These are phyloP conservation scores for Trichopria drosophilae DNA, from an alignment of 2,888 invertebrate species.

Conservation along the genomic window DNA sequence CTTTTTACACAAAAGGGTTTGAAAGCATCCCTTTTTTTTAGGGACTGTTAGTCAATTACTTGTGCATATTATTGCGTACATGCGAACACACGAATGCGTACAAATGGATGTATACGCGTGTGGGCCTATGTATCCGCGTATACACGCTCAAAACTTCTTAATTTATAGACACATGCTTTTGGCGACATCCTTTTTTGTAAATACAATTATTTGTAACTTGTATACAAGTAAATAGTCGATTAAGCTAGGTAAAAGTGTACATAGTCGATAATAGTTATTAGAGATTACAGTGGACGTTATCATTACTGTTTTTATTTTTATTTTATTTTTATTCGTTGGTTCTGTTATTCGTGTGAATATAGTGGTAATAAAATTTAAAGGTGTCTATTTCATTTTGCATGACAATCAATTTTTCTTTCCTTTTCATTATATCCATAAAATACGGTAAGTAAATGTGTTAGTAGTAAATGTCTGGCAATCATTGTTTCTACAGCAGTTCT, in stretches of 20 bases:
- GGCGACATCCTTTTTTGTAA: constrained; percentile 31
- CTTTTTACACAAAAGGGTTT: constrained; percentile 34
- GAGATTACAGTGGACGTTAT: constrained; percentile 30
- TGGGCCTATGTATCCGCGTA: neutral
- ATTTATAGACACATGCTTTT: constrained; percentile 32
- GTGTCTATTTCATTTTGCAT: too few relatives aligned
- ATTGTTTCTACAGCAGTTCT: too few relatives aligned
- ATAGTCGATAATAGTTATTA: constrained; percentile 30
- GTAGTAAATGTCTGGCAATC: too few relatives aligned
- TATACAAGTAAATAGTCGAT: constrained; percentile 34
- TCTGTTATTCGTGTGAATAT: too few relatives aligned
- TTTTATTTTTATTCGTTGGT: constrained; percentile 28
- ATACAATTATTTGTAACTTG: constrained; percentile 35
- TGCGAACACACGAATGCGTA: constrained; percentile 7
- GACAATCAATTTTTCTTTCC: too few relatives aligned
- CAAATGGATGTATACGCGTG: neutral
- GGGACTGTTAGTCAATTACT: constrained; percentile 41
- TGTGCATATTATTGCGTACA: constrained; percentile 38
- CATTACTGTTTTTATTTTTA: constrained; percentile 32
- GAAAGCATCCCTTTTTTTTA: constrained; percentile 33
- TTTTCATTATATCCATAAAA: too few relatives aligned
- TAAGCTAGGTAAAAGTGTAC: constrained; percentile 26
- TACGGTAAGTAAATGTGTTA: too few relatives aligned
- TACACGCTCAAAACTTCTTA: constrained; percentile 11
- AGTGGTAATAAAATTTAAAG: too few relatives aligned